A percentile compares a stretch with the other conserved stretches of the same genome.
phyloP scores from a whole-genome alignment of 2,113 vertebrate genomes.

The Ciconia boyciana region DNA sequence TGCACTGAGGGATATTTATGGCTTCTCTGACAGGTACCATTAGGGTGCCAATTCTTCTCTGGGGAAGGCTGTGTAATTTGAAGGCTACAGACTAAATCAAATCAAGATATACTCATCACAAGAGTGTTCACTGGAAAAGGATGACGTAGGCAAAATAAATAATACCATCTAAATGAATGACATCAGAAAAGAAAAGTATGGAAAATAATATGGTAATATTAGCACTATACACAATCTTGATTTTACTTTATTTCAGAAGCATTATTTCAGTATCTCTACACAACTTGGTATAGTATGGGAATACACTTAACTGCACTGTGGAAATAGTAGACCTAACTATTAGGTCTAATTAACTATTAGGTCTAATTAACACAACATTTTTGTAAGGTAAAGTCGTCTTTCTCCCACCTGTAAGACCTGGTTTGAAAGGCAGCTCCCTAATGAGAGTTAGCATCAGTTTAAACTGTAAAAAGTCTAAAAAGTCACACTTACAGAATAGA shows the following conservation, averaged over 20 bases:
- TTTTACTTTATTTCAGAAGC: background rate
- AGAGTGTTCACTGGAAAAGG: background rate
- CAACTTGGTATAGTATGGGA: background rate
- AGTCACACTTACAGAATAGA: background rate
- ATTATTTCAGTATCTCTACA: background rate
- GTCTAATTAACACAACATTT: background rate
- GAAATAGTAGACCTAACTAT: background rate
- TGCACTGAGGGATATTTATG: background rate
- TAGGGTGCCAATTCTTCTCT: background rate
- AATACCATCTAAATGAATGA: background rate
- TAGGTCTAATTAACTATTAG: background rate
- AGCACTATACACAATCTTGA: background rate
- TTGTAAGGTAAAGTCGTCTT: background rate
- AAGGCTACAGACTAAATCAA: background rate
- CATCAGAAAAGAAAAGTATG: background rate
- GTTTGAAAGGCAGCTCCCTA: background rate
- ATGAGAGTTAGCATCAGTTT: background rate
- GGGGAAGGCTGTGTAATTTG: background rate
- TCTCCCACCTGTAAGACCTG: background rate
- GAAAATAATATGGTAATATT: background rate
- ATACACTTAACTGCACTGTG: background rate
- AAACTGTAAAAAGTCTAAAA: background rate
- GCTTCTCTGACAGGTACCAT: background rate
- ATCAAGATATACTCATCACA: background rate
- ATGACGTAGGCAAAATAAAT: background rate